phyloP scores from a whole-genome alignment of 2,797 vertebrate genomes.

The Rhabdomys pumilio region DNA sequence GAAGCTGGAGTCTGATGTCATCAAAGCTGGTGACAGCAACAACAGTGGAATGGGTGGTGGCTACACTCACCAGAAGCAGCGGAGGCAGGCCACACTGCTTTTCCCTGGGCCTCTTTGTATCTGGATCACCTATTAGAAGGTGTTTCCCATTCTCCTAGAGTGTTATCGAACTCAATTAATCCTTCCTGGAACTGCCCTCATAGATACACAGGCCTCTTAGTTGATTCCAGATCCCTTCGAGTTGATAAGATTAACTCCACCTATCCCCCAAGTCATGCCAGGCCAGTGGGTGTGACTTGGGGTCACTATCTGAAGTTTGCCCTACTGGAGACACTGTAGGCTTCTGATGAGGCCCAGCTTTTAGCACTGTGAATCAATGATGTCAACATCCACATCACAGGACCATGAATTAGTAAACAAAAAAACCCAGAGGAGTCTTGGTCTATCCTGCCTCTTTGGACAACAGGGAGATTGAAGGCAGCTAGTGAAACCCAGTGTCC shows the following conservation, averaged over 20 bases:
- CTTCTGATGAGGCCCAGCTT: background rate
- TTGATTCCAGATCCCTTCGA: background rate
- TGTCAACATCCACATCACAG: background rate
- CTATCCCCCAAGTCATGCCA: background rate
- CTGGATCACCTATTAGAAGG: background rate
- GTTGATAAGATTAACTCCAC: background rate
- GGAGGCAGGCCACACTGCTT: background rate
- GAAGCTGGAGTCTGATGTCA: background rate
- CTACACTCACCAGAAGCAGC: background rate
- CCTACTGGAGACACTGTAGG: no score
- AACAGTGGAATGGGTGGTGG: background rate
- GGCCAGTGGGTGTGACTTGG: background rate
- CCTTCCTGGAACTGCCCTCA: background rate
- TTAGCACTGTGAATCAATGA: background rate
- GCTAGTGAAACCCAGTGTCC: background rate
- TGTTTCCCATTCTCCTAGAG: background rate
- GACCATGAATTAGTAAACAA: background rate
- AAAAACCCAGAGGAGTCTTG: background rate
- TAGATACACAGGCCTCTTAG: background rate
- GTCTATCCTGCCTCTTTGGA: background rate
- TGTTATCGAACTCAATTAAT: background rate
- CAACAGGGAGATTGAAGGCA: background rate
- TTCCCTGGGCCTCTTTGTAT: background rate
- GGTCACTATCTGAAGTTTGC: background rate
- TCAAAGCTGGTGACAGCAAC: background rate